Evolutionary conservation across 2,888 invertebrate genomes (phyloP).

Genomic region (Ptychoptera albimana): DNA sequence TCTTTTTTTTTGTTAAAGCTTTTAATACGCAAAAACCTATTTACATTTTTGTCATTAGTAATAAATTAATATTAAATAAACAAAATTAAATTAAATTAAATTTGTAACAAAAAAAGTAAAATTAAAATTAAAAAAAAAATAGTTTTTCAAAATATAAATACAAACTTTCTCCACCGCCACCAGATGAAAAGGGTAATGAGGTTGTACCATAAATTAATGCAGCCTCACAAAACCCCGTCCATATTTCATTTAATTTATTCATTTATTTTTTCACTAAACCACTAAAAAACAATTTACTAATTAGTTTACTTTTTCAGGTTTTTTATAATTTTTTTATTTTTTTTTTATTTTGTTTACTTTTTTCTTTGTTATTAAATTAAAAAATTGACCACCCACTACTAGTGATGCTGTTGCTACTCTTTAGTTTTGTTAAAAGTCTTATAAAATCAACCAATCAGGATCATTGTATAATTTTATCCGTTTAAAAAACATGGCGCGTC

Average conservation of each 20-base stretch:
- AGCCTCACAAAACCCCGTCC: slow-evolving; percentile 29
- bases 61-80: no score
- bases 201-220: slow-evolving; percentile 27
- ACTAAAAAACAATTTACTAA: not conserved
- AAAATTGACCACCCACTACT: no score
- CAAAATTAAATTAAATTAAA: not conserved
- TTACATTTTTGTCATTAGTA: no score
- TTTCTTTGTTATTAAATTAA: no score
- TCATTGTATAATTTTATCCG: no score
- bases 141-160: slow-evolving; percentile 11
- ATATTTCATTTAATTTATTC: slow-evolving; percentile 15
- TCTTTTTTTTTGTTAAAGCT: no score
- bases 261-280: not conserved
- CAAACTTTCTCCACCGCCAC: slow-evolving; percentile 21
- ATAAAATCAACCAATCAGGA: no score
- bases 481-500: no score
- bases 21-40: no score
- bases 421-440: no score
- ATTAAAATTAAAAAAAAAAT: not conserved
- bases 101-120: not conserved
- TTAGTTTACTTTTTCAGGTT: not conserved
- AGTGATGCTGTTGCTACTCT: no score
- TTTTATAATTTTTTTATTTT: not conserved
- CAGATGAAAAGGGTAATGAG: slow-evolving; percentile 24
- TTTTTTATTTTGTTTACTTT: no score